A percentile compares a stretch with the other conserved stretches of the same genome.
These are phyloP conservation scores for Platycnemis pennipes DNA, from an alignment of 2,888 invertebrate species.

Conservation along the genomic window DNA sequence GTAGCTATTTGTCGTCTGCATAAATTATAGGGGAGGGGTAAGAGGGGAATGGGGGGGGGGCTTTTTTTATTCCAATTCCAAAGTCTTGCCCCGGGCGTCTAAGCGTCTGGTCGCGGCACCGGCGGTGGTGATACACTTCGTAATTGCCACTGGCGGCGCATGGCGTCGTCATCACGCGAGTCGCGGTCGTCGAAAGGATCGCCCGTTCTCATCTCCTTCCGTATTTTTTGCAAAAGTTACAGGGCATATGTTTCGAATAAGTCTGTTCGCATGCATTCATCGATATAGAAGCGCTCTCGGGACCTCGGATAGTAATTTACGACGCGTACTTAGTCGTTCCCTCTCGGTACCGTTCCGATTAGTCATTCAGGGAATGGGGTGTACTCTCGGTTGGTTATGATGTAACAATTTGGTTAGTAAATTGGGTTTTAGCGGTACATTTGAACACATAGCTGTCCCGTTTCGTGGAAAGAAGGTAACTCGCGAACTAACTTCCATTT, in stretches of 20 bases:
- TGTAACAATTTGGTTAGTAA: too few species aligned
- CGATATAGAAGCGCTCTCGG: not conserved
- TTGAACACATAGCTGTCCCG: too few species aligned
- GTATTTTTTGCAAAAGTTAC: too few species aligned
- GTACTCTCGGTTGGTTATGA: too few species aligned
- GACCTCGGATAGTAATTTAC: not conserved
- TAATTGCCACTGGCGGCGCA: not conserved
- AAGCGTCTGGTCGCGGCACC: not conserved
- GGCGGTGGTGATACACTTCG: not conserved
- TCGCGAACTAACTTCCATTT: too few species aligned
- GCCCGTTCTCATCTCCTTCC: not conserved
- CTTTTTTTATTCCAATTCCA: not conserved
- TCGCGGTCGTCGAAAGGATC: not conserved
- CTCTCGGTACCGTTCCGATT: not conserved
- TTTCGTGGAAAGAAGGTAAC: too few species aligned
- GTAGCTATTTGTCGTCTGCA: not conserved
- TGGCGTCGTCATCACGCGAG: slow-evolving; percentile 1
- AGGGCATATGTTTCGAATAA: too few species aligned
- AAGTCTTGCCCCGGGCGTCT: not conserved
- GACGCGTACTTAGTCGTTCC: not conserved
- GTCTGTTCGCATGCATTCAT: too few species aligned
- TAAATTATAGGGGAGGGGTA: not conserved
- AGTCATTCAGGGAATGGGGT: too few species aligned
- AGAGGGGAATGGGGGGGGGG: too few species aligned
- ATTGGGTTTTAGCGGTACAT: too few species aligned